phyloP scores from a whole-genome alignment of 2,113 vertebrate genomes.

The Hylia prasina region DNA sequence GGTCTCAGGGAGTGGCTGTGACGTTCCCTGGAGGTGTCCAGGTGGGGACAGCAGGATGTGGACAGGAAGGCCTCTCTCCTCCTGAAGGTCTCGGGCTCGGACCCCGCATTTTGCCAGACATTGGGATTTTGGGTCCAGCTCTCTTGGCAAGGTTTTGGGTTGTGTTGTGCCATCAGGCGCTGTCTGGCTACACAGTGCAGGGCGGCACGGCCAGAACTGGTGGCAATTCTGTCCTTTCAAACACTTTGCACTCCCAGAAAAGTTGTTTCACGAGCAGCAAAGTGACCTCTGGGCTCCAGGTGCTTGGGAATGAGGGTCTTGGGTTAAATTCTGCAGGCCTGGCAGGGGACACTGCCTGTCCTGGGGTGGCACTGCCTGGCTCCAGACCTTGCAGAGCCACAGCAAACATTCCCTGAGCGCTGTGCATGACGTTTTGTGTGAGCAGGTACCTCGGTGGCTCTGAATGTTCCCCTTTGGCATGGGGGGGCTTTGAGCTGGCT shows the following conservation, averaged over 20 bases:
- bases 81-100: accelerated
- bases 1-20: accelerated
- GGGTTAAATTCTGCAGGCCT: not conserved
- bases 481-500: not conserved
- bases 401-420: accelerated
- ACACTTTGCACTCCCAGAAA: not conserved
- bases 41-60: not conserved
- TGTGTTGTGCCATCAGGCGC: not conserved
- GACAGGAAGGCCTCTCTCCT: not conserved
- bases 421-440: not conserved
- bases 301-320: not conserved
- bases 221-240: not conserved
- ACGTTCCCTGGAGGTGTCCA: accelerated
- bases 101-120: accelerated
- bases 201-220: not conserved
- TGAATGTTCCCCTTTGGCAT: not conserved
- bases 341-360: not conserved
- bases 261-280: not conserved
- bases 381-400: not conserved
- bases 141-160: not conserved
- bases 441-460: not conserved
- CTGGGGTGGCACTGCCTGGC: not conserved
- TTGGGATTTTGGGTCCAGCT: not conserved
- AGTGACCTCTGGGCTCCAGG: not conserved
- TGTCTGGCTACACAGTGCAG: not conserved